These are phyloP conservation scores for Parotia lawesii DNA, from an alignment of 2,113 vertebrate genomes.

Conservation along the genomic window DNA sequence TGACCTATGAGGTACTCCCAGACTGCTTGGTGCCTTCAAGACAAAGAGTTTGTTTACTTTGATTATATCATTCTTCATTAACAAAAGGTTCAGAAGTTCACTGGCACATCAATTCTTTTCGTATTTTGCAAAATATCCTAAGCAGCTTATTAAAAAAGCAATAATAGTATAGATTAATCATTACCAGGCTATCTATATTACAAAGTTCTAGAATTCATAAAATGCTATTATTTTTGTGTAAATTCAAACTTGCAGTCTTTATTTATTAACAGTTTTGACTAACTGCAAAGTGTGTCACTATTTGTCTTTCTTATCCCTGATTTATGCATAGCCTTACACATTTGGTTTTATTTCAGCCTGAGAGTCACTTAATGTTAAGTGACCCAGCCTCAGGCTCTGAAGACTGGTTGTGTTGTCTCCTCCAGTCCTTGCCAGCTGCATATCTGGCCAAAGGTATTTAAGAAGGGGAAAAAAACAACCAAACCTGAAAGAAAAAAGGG, in stretches of 20 bases:
- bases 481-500: background rate
- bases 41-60: background rate
- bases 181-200: background rate
- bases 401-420: background rate
- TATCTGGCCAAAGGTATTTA: background rate
- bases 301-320: background rate
- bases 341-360: background rate
- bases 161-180: background rate
- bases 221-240: background rate
- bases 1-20: background rate
- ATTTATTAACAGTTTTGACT: background rate
- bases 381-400: background rate
- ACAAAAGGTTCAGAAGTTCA: background rate
- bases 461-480: rapidly evolving
- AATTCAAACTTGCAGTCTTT: background rate
- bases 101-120: background rate
- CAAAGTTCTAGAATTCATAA: background rate
- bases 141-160: background rate
- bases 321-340: background rate
- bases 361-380: background rate
- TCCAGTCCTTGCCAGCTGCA: background rate
- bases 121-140: background rate
- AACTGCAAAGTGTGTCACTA: background rate
- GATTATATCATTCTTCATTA: background rate
- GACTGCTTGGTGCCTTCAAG: background rate